Evolutionary conservation across 2,888 invertebrate genomes (phyloP).

Genomic region (Hirudinaria manillensis): DNA sequence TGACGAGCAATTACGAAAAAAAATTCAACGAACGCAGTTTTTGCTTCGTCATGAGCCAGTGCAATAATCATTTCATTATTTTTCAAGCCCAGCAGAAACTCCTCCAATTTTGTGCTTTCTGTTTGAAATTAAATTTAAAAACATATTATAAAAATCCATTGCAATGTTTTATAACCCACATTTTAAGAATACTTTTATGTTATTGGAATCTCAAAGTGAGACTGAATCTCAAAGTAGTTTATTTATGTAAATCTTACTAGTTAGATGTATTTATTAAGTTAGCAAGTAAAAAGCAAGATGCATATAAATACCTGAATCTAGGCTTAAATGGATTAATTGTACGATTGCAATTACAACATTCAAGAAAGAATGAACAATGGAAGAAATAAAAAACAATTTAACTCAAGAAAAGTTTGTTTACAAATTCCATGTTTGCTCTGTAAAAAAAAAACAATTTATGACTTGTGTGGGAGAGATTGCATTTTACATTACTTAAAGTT

Average conservation of each 20-base stretch:
- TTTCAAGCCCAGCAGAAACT: not conserved
- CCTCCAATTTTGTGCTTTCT: conserved; percentile 28
- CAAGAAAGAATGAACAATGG: not conserved
- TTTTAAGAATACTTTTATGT: no score
- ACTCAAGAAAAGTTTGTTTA: not conserved
- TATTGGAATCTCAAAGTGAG: no score
- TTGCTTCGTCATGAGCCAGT: conserved; percentile 25
- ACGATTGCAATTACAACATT: not conserved
- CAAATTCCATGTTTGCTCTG: not conserved
- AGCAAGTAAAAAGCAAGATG: no score
- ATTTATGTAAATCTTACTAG: no score
- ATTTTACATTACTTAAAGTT: no score
- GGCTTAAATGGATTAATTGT: not conserved
- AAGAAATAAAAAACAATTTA: not conserved
- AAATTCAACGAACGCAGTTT: conserved; percentile 22
- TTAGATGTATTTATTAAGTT: no score
- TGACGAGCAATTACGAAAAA: not conserved
- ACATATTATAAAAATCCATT: not conserved
- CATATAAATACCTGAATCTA: no score
- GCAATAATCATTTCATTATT: conserved; percentile 19
- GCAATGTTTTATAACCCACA: no score
- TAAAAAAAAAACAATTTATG: no score
- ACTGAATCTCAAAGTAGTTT: no score
- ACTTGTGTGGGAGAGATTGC: no score
- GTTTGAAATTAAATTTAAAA: not conserved